phyloP scores from a whole-genome alignment of 2,797 vertebrate genomes.

The Trachurus trachurus region DNA sequence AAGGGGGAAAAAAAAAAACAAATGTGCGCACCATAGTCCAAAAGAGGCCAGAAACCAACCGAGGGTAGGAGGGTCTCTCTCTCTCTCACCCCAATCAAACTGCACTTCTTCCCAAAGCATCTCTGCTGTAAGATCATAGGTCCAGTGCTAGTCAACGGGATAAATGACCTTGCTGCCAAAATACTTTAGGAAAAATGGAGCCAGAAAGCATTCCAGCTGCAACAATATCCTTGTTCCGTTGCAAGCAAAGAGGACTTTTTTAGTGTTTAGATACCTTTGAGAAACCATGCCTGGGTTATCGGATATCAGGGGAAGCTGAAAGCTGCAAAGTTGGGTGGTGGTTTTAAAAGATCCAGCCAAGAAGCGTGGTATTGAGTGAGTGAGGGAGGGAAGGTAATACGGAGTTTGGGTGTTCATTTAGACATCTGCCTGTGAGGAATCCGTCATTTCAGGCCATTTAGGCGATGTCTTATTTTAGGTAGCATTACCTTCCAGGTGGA shows the following conservation, averaged over 20 bases:
- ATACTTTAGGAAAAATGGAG: conserved; percentile 50
- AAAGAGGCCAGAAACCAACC: conserved; percentile 76
- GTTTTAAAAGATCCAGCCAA: conserved; percentile 61
- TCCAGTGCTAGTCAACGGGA: conserved; percentile 49
- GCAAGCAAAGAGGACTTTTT: conserved; percentile 59
- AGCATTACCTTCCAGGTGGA: conserved; percentile 71
- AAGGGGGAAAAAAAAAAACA: conserved; percentile 14
- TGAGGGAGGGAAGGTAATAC: conserved; percentile 50
- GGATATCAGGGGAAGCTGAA: conserved; percentile 64
- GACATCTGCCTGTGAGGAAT: conserved; percentile 64
- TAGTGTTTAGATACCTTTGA: conserved; percentile 75
- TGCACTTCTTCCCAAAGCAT: conserved; percentile 59
- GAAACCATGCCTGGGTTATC: conserved; percentile 69
- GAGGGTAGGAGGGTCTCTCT: conserved; percentile 68
- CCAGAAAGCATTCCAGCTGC: conserved; percentile 55
- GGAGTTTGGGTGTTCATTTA: conserved; percentile 48
- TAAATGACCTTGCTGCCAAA: conserved; percentile 57
- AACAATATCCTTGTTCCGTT: conserved; percentile 51
- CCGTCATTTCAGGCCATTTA: conserved; percentile 58
- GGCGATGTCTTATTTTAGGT: conserved; percentile 60
- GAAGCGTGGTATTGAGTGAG: conserved; percentile 66
- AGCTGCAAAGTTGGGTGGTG: conserved; percentile 63
- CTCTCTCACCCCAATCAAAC: conserved; percentile 50
- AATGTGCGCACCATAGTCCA: conserved; percentile 74
- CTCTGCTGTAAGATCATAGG: conserved; percentile 51